These are phyloP conservation scores for Calameuta pallipes DNA, from an alignment of 2,888 invertebrate genomes.

Conservation along the genomic window DNA sequence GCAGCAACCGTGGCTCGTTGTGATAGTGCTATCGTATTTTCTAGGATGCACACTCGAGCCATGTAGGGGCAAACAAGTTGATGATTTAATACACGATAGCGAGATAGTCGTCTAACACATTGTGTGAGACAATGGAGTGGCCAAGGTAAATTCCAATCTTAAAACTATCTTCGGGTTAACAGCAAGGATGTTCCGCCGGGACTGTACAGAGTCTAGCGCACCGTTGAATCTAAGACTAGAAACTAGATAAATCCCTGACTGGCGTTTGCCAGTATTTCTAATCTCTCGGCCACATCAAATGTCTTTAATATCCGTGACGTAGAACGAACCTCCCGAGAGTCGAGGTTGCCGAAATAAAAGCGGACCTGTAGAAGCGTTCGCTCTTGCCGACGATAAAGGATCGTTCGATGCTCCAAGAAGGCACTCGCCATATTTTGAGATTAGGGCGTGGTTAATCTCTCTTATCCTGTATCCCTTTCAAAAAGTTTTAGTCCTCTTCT, in stretches of 20 bases:
- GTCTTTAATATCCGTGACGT: neutral
- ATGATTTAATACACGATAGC: neutral
- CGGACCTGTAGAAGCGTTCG: neutral
- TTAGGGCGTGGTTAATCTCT: conserved; percentile 42
- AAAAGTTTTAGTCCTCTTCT: neutral
- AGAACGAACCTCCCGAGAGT: neutral
- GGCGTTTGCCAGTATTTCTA: neutral
- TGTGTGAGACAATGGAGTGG: neutral
- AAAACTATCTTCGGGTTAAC: neutral
- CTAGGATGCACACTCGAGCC: neutral
- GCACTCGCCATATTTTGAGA: conserved; percentile 29
- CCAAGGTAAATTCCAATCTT: neutral
- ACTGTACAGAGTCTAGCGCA: neutral
- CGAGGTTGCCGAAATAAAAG: neutral
- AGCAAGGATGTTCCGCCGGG: neutral
- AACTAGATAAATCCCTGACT: neutral
- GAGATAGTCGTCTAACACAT: neutral
- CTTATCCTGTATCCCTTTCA: conserved; percentile 15
- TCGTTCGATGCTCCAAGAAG: neutral
- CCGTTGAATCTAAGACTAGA: neutral
- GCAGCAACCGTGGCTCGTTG: neutral
- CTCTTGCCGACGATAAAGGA: neutral
- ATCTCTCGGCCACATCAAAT: neutral
- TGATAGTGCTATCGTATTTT: neutral
- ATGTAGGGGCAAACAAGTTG: neutral